Base-by-base conservation (phyloP, 2,113 vertebrate genomes). In the Semicossyphus pulcher region DNA sequence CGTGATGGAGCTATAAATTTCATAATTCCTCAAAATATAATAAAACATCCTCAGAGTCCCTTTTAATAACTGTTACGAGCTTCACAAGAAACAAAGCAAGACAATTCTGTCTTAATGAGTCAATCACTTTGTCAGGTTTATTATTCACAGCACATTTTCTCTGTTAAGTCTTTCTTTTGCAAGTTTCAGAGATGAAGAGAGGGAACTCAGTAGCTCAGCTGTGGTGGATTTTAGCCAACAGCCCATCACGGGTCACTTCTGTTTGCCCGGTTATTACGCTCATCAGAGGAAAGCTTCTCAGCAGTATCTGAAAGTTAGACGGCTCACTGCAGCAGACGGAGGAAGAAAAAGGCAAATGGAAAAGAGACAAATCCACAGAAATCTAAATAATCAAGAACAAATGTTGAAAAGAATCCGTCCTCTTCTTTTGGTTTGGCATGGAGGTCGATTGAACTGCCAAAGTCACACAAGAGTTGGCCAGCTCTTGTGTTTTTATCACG, bases 1-100 rank as follows among this genome's bases (percentile, higher is more conserved):
- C 72, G 63, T 54, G 61, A 53, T 23, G 45, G 53, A 56, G 54
- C 79, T 64, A 39, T 64, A 86, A 32, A 84, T 86, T 63, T 61
- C 37, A 72, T 54, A 29, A 25, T 81, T 70, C 25, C 41, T 59
- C 11, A 44, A 36, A 57, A 69, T 78, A n/a, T 28, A 53, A 80
- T 81, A 66, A 83, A 82, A 58, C 28, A 3, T 73, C 69, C 72
- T 66, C 18, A 51, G 45, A 61, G 49, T 16, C 59, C 70, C 85
- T 72, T 82, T 76, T 64, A 70, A 64, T 52, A 76, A 65, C 42
- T 16, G 10, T 12, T 4, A 37, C 36, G 14, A 10, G 36, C 4
- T 44, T 44, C 3, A 44, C 3, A 44, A 16, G 39, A 76, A 80
- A 57, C 48, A 79, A 63, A 70, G n/a, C n/a, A n/a, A 8, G 25